phyloP scores from a whole-genome alignment of 2,888 invertebrate species.

The Meganola albula region DNA sequence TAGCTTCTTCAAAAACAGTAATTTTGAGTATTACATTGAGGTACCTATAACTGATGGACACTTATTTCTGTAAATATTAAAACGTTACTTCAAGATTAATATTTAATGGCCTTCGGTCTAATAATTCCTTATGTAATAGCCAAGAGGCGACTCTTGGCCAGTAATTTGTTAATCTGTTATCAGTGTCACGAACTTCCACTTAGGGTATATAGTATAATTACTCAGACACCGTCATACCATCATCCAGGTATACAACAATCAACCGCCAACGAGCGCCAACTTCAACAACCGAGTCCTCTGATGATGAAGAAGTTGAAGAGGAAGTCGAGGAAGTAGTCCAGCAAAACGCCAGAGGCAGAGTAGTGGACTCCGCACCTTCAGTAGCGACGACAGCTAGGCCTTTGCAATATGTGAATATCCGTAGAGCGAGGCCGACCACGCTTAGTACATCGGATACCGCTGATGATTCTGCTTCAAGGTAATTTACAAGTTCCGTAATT shows the following conservation, averaged over 20 bases:
- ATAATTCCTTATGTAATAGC: too few species aligned
- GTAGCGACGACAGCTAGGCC: slow-evolving; percentile 56
- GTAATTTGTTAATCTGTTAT: too few species aligned
- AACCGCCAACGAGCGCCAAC: slow-evolving; percentile 78
- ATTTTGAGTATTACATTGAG: too few species aligned
- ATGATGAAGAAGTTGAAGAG: slow-evolving; percentile 37
- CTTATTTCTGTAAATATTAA: too few species aligned
- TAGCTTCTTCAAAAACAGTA: too few species aligned
- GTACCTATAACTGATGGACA: too few species aligned
- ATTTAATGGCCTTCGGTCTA: too few species aligned
- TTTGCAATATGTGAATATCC: slow-evolving; percentile 84
- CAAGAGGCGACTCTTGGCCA: too few species aligned
- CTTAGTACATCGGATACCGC: slow-evolving; percentile 45
- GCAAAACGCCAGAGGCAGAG: slow-evolving; percentile 33
- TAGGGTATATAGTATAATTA: too few species aligned
- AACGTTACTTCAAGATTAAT: too few species aligned
- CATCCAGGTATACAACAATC: slow-evolving; percentile 75
- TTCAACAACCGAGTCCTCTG: slow-evolving; percentile 43
- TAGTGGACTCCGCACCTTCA: slow-evolving; percentile 35
- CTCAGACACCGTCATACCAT: slow-evolving; percentile 1
- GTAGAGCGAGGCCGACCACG: slow-evolving; percentile 79
- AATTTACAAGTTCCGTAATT: too few species aligned
- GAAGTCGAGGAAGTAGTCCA: slow-evolving; percentile 41
- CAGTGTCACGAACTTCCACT: too few species aligned
- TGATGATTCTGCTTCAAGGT: slow-evolving; percentile 63